These are phyloP conservation scores for Blastomussa wellsi DNA, from an alignment of 92 coral and sea anemone genomes.

Conservation along the genomic window DNA sequence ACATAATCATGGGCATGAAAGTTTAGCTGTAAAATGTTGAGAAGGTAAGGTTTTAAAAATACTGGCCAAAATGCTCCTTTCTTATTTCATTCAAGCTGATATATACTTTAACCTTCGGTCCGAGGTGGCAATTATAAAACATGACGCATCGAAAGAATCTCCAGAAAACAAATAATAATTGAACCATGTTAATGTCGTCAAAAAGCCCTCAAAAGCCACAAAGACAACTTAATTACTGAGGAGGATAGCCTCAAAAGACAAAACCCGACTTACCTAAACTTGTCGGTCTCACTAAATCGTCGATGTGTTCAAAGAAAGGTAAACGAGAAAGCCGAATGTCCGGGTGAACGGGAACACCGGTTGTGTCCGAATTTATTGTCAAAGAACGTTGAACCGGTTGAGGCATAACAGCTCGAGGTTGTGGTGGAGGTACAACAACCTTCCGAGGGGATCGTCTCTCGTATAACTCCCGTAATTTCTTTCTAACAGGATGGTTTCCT, in stretches of 20 bases:
- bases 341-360: constrained; percentile 93
- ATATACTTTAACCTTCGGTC: background rate
- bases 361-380: constrained; percentile 49
- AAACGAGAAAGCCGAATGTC: constrained; percentile 82
- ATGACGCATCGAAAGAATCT: constrained; percentile 13
- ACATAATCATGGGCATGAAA: background rate
- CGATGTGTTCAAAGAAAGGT: constrained; percentile 92
- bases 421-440: constrained; percentile 58
- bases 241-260: background rate
- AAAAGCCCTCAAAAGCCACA: background rate
- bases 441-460: constrained; percentile 92
- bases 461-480: constrained; percentile 88
- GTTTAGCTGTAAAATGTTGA: background rate
- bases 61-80: background rate
- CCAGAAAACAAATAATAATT: constrained; percentile 8
- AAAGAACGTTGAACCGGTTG: constrained; percentile 59
- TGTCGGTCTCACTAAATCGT: constrained; percentile 92
- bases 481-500: constrained; percentile 77
- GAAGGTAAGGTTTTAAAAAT: background rate
- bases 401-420: constrained; percentile 51
- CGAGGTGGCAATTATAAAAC: background rate
- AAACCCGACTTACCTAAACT: constrained; percentile 77
- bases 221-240: background rate
- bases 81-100: too few relatives aligned
- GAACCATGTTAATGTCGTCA: background rate